Evolutionary conservation across 2,797 vertebrate genomes (phyloP), one percentile per base, ranked within the genome.

Genomic region (Bryconaethiops microstoma): DNA sequence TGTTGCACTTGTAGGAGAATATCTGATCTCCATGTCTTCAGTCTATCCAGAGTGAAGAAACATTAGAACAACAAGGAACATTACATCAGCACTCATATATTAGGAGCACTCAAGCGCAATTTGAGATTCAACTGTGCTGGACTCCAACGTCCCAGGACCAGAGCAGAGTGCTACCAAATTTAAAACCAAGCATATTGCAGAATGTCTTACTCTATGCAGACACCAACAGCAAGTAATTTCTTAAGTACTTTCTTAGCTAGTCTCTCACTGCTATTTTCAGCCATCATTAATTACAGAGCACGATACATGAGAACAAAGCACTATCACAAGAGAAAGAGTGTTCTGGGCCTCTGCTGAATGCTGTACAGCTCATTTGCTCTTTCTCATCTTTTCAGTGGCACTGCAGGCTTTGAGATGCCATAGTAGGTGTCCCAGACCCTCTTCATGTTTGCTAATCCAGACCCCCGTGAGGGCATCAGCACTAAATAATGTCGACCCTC

Each of bases 391-490:
- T 81, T 83, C 79, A 76, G 59, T 57, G 35, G 75, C 67, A 39
- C n/a, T 74, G 74, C 60, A 74, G 83, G 81, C 74, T 74, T 39
- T 13, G 17, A 79, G 63, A 83, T 80, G 79, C 80, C 54, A 35
- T 19, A 12, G 69, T 54, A 42, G 25, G 39, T 19, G 78, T 79
- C 78, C 70, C 4, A 10, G 40, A 45, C 19, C 40, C 40, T 73
- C 74, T 79, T 69, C 80, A 45, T 19, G n/a, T 82, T 78, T 84
- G 84, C 85, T 85, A 84, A 85, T 81, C 48, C 74, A 6, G 50
- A 55, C 39, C 68, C 72, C 57, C 12, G 23, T 23, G 39, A 68
- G 17, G 60, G 48, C 52, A 39, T 68, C 7, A n/a, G 4, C 12
- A 64, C 39, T 9, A 75, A 68, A 60, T 74, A 68, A 74, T 42